phyloP scores from a whole-genome alignment of 2,113 vertebrate genomes.

The Nestor notabilis region DNA sequence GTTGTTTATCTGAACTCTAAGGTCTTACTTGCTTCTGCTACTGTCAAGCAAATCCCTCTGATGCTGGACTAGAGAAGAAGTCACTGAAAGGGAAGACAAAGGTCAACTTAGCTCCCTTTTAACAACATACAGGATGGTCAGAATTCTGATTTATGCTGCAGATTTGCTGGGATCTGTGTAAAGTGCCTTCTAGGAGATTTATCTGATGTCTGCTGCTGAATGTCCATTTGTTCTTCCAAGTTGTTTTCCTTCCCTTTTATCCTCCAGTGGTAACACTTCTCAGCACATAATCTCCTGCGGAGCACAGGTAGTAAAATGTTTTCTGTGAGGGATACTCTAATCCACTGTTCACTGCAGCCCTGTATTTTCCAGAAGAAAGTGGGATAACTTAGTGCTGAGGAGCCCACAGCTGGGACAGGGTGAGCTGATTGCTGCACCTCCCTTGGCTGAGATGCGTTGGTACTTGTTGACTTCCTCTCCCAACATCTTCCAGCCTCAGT shows the following conservation, averaged over 20 bases:
- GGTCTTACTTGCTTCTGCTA: not conserved
- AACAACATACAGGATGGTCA: not conserved
- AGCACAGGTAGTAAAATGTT: not conserved
- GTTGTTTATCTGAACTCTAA: not conserved
- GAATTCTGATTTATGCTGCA: not conserved
- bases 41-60: not conserved
- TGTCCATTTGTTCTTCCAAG: not conserved
- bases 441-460: not conserved
- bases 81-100: not conserved
- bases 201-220: not conserved
- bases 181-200: not conserved
- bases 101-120: not conserved
- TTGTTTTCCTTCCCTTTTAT: not conserved
- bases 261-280: not conserved
- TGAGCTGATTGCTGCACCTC: not conserved
- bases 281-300: not conserved
- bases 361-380: not conserved
- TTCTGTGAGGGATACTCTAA: not conserved
- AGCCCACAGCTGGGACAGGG: not conserved
- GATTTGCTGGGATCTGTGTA: not conserved
- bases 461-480: not conserved
- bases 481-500: not conserved
- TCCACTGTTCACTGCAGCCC: not conserved
- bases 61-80: not conserved
- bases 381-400: accelerated